These are phyloP conservation scores for Melinaea menophilus DNA, from an alignment of 2,888 invertebrate species.

Conservation along the genomic window DNA sequence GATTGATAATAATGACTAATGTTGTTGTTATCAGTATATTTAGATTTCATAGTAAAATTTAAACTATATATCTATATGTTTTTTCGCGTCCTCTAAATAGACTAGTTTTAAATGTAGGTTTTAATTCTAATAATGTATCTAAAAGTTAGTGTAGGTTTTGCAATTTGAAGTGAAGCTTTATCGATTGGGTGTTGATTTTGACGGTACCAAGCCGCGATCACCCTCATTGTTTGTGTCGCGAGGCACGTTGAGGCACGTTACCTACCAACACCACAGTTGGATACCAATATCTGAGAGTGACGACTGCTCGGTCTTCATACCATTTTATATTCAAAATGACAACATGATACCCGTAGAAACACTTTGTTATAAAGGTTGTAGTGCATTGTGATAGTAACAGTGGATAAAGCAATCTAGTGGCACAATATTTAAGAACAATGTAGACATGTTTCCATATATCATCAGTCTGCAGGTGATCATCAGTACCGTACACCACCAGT, in stretches of 20 bases:
- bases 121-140: too few relatives aligned
- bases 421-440: constrained; percentile 43
- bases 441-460: constrained; percentile 72
- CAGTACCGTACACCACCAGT: constrained; percentile 44
- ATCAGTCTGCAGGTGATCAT: constrained; percentile 72
- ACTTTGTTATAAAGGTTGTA: constrained; percentile 17
- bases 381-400: constrained; percentile 18
- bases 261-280: constrained; percentile 65
- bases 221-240: constrained; percentile 71
- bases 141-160: background rate
- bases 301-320: constrained; percentile 43
- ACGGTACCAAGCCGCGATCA: constrained; percentile 72
- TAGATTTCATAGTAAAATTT: too few relatives aligned
- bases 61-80: too few relatives aligned
- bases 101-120: too few relatives aligned
- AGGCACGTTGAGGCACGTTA: constrained; percentile 70
- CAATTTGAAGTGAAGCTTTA: constrained; percentile 54
- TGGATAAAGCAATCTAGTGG: constrained; percentile 10
- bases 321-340: constrained; percentile 4
- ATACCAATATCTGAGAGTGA: constrained; percentile 52
- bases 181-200: constrained; percentile 59
- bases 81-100: too few relatives aligned
- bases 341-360: constrained; percentile 34
- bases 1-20: too few relatives aligned
- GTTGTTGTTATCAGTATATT: too few relatives aligned